phyloP scores from a whole-genome alignment of 2,113 vertebrate genomes.

The rabbit (Oryctolagus cuniculus) region mOryCun1.1 NC_091439.1:9501501-9502000 shows the following conservation, averaged over 20 bases:
- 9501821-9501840: neutral
- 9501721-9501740: neutral
- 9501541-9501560: too few species aligned
- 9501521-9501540: too few species aligned
- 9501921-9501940: neutral
- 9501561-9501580: too few species aligned
- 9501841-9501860: neutral
- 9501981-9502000: too few species aligned
- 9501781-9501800: neutral
- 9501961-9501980: neutral
- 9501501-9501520: too few species aligned
- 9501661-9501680: neutral
- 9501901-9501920: fast-evolving
- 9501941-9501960: neutral
- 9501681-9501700: too few species aligned
- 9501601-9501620: too few species aligned
- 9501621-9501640: neutral
- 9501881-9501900: neutral
- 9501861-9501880: neutral
- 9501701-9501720: neutral
- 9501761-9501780: fast-evolving
- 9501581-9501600: too few species aligned
- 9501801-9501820: neutral
- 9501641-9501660: neutral
- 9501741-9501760: neutral